Evolutionary conservation across 1,140 invertebrate species (phyloP).

Genomic region (Metopolophium dirhodum): DNA sequence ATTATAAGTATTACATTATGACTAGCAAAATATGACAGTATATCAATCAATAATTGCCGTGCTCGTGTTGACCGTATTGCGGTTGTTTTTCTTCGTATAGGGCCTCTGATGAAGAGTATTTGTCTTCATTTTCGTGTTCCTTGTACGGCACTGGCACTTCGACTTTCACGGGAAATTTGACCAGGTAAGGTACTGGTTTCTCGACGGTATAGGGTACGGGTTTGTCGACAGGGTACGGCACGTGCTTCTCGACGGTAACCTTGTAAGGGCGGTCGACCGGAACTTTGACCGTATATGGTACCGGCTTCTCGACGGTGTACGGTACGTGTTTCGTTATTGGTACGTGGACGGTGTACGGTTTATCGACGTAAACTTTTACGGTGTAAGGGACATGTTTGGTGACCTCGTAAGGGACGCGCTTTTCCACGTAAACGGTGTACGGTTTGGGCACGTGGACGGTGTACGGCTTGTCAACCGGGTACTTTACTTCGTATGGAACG

Average conservation of each 20-base stretch:
- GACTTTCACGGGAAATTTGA: slow-evolving; percentile 70
- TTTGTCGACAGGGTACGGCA: slow-evolving; percentile 62
- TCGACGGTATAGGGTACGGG: slow-evolving; percentile 74
- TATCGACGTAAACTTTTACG: slow-evolving; percentile 78
- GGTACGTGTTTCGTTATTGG: slow-evolving; percentile 68
- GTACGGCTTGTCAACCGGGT: slow-evolving; percentile 76
- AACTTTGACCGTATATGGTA: slow-evolving; percentile 50
- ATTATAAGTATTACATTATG: neutral
- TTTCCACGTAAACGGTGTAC: slow-evolving; percentile 80
- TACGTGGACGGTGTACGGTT: slow-evolving; percentile 69
- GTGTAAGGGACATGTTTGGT: slow-evolving; percentile 68
- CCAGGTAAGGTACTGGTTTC: slow-evolving; percentile 66
- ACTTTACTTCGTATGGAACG: slow-evolving; percentile 66
- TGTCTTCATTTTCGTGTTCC: slow-evolving; percentile 59
- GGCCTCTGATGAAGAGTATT: neutral
- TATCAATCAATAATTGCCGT: neutral
- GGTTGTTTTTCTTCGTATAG: neutral
- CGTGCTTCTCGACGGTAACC: slow-evolving; percentile 63
- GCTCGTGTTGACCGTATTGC: neutral
- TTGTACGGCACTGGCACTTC: slow-evolving; percentile 74
- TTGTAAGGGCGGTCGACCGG: slow-evolving; percentile 48
- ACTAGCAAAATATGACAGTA: neutral
- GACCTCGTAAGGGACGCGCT: slow-evolving; percentile 64
- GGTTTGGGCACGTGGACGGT: slow-evolving; percentile 75
- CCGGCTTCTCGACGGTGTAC: slow-evolving; percentile 64